phyloP scores from a whole-genome alignment of 2,113 vertebrate species.

The Callospermophilus lateralis region DNA sequence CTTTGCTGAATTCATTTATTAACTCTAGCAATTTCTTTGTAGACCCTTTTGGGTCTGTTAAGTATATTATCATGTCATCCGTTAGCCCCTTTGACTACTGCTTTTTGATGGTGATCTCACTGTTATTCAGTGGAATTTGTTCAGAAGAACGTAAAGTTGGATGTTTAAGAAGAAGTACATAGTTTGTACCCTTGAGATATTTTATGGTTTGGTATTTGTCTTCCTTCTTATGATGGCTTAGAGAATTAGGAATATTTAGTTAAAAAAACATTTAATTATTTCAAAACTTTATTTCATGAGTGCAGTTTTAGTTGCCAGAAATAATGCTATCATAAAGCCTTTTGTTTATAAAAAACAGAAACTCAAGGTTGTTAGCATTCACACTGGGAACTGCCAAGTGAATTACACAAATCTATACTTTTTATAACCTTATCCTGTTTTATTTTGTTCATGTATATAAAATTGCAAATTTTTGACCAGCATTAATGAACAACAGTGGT shows the following conservation, averaged over 20 bases:
- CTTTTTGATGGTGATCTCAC: neutral
- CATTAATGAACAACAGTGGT: neutral
- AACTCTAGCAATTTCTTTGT: too few relatives aligned
- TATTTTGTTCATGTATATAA: neutral
- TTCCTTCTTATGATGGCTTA: neutral
- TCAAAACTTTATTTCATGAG: neutral
- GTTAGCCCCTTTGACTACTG: neutral
- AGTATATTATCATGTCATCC: too few relatives aligned
- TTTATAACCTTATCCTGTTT: neutral
- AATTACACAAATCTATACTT: neutral
- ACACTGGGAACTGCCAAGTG: neutral
- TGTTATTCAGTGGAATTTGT: neutral
- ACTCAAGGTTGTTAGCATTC: neutral
- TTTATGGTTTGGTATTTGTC: neutral
- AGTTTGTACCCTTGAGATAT: neutral
- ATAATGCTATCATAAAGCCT: neutral
- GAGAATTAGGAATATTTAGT: neutral
- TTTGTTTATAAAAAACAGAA: slow-evolving; percentile 31
- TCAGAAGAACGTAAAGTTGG: neutral
- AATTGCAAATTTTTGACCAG: neutral
- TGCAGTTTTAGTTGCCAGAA: slow-evolving; percentile 13
- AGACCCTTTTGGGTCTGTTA: too few relatives aligned
- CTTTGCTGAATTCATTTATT: too few relatives aligned
- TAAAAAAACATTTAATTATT: neutral
- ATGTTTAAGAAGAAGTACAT: neutral